Base-by-base conservation (phyloP, 1,140 invertebrate species). In the Zaprionus tsacasi region DNA sequence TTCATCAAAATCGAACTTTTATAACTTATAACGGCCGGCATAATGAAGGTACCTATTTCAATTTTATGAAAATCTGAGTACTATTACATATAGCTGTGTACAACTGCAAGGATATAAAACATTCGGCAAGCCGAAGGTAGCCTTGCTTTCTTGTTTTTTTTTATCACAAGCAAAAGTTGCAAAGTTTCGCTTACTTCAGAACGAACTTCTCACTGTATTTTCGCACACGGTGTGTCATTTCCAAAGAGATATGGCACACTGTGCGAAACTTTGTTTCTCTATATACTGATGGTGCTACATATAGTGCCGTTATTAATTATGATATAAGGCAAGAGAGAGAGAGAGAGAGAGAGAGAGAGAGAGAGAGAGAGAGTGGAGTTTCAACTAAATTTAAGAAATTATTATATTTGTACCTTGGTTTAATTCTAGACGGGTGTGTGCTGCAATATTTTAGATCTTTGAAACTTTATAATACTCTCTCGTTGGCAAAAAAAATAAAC, bases 371-470 rank as follows among this genome's bases (percentile, higher is more conserved):
- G 6, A 35, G 33, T 7, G 10, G 17, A 50, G 45, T 25, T 50
- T 3, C n/a, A 30, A 13, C 13, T 45, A 15, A 21, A 25, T 36
- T 69, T 45, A 45, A 50, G 25, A 58, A 38, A 38, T 21, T 50
- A 36, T 48, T n/a, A 17, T 25, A 66, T 68, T 58, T 57, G 1
- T 45, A 21, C 15, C 45, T 35, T 11, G 5, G 10, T 33, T 66
- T 12, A 33, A 57, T 40, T 65, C 7, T n/a, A 55, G n/a, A 10
- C n/a, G 40, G 0, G 40, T 43, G 40, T 43, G 40, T 43, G 7
- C 30, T 40, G 10, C 12, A 64, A 50, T 64, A 50, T 61, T 70
- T 50, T 59, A 35, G 43, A 25, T 11, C 38, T 58, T 7, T 21
- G 21, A 27, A 57, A 55, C 13, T 57, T 60, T 27, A 15, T 30